Conservation (phyloP, 2,113 vertebrate genomes). For the Salvator merianae region DNA sequence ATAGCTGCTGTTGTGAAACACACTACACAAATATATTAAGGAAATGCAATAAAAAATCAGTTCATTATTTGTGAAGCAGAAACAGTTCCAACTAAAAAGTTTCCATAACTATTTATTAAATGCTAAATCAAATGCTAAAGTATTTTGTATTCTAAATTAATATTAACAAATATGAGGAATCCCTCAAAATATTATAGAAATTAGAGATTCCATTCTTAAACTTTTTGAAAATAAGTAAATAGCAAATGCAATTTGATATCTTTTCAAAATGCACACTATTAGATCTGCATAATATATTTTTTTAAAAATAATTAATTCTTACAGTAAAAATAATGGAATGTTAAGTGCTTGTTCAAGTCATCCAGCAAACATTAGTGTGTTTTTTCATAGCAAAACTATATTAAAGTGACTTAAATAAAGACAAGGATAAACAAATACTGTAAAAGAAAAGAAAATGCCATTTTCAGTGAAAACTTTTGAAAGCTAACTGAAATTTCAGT, state of each 20-base stretch:
- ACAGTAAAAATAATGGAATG: conserved; percentile 22
- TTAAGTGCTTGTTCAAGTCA: conserved; percentile 27
- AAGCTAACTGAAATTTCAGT: neutral
- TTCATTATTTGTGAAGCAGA: neutral
- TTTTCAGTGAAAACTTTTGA: conserved; percentile 13
- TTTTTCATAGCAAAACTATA: conserved; percentile 29
- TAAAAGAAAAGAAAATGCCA: neutral
- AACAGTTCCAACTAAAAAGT: neutral
- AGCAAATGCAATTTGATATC: neutral
- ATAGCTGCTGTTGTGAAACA: neutral
- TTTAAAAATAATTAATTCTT: neutral
- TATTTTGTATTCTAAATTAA: neutral
- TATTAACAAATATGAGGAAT: neutral
- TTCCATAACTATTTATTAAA: neutral
- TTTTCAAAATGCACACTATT: neutral
- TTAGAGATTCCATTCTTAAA: too few relatives aligned
- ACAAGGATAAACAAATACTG: conserved; percentile 13
- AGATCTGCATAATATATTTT: neutral
- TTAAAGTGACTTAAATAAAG: conserved; percentile 16
- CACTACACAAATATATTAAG: too few relatives aligned
- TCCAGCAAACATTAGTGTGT: conserved; percentile 19
- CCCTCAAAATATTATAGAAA: too few relatives aligned
- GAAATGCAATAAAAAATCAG: neutral
- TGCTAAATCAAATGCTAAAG: neutral
- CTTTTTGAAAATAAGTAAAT: neutral